Percentiles rank a stretch among this genome's conserved stretches.
These are phyloP conservation scores for Dasysyrphus albostriatus DNA, from an alignment of 2,888 invertebrate species.

Conservation along the genomic window DNA sequence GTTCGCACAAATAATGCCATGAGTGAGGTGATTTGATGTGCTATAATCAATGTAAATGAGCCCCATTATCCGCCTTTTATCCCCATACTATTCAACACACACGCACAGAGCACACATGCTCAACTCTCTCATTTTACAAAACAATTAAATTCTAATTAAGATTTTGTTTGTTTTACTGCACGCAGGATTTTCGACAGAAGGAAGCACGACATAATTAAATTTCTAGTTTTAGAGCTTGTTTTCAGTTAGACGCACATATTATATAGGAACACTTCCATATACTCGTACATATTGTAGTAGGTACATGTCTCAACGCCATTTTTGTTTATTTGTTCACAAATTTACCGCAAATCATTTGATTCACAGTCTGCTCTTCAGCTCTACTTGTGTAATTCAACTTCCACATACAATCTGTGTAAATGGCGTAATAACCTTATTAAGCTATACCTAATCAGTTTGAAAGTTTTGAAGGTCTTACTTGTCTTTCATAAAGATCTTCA, in stretches of 20 bases:
- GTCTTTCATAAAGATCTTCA: not conserved
- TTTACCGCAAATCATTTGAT: conserved; percentile 41
- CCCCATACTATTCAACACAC: not conserved
- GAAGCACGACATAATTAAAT: conserved; percentile 70
- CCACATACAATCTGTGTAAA: conserved; percentile 43
- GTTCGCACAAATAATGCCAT: conserved; percentile 5
- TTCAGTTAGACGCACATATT: not conserved
- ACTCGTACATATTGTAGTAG: not conserved
- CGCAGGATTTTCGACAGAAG: conserved; percentile 64
- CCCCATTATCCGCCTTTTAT: conserved; percentile 16
- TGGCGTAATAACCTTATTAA: conserved; percentile 51
- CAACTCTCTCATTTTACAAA: conserved; percentile 45
- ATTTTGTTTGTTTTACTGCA: conserved; percentile 64
- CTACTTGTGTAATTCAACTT: not conserved
- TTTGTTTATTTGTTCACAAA: conserved; percentile 55
- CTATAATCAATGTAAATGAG: conserved; percentile 67
- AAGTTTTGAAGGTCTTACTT: conserved; percentile 42
- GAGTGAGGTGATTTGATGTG: conserved; percentile 36
- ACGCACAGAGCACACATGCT: not conserved
- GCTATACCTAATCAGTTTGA: conserved; percentile 41
- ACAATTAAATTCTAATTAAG: conserved; percentile 74
- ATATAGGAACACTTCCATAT: not conserved
- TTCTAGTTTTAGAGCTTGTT: conserved; percentile 57
- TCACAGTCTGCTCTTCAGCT: not conserved
- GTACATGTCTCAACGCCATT: conserved; percentile 12